A percentile compares a stretch with the other conserved stretches of the same genome.
Evolutionary conservation across 2,113 vertebrate species (phyloP).

Genomic region (Sisor rabdophorus): DNA sequence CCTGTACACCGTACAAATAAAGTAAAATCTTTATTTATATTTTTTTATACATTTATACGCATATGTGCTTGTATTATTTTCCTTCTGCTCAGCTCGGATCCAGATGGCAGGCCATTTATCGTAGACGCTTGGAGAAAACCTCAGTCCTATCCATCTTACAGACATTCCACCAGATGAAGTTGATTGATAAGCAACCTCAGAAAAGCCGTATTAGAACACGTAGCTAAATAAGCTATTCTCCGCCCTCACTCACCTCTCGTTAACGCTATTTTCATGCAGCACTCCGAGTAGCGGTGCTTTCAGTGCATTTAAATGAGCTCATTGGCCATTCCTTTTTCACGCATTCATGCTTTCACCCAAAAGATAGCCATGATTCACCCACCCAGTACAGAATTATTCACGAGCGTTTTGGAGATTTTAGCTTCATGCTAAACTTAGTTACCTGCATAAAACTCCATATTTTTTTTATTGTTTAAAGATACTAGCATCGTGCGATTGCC

Average conservation of each 20-base stretch:
- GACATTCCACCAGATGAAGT: constrained; percentile 56
- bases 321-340: constrained; percentile 25
- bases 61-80: constrained; percentile 29
- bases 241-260: constrained; percentile 50
- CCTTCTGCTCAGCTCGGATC: constrained; percentile 50
- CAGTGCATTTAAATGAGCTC: not conserved
- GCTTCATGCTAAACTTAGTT: not conserved
- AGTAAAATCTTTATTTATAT: constrained; percentile 6
- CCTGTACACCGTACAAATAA: no score
- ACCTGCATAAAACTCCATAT: not conserved
- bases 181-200: constrained; percentile 62
- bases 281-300: constrained; percentile 36
- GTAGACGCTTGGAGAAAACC: constrained; percentile 44
- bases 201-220: constrained; percentile 51
- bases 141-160: constrained; percentile 56
- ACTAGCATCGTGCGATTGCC: not conserved
- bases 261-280: constrained; percentile 52
- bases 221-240: constrained; percentile 14
- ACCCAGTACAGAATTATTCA: constrained; percentile 14
- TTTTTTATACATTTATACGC: constrained; percentile 38
- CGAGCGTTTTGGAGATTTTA: not conserved
- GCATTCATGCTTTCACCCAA: constrained; percentile 15
- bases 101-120: constrained; percentile 61
- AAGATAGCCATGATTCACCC: constrained; percentile 16
- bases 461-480: not conserved